A percentile compares a stretch with the other conserved stretches of the same genome.
Evolutionary conservation across 2,888 invertebrate genomes (phyloP).

Genomic region (Noctua pronuba): DNA sequence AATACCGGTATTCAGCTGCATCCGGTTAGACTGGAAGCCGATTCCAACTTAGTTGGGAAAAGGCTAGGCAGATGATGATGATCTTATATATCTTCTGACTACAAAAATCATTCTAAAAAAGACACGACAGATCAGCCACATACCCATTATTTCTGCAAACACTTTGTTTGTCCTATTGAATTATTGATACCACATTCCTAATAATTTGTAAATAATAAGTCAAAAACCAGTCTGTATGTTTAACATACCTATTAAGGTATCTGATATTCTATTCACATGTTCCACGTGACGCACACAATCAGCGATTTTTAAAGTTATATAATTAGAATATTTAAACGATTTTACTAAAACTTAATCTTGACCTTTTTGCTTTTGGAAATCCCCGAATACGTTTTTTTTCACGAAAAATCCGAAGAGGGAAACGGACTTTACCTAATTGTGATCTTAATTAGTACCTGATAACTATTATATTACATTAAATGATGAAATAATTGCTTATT

Average conservation of each 20-base stretch:
- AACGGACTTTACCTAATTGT: conserved; percentile 2
- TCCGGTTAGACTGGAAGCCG: too few species aligned
- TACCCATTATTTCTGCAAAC: conserved; percentile 8
- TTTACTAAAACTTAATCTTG: conserved; percentile 1
- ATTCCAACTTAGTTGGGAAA: too few species aligned
- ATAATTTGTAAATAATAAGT: conserved; percentile 8
- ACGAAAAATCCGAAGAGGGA: neutral
- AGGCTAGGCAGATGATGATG: too few species aligned
- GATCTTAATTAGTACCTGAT: neutral
- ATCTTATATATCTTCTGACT: neutral
- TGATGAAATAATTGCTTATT: conserved; percentile 29
- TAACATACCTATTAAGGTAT: conserved; percentile 2
- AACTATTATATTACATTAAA: conserved; percentile 27
- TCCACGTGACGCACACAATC: conserved; percentile 3
- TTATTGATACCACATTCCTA: neutral
- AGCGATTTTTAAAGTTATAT: neutral
- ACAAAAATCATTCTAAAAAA: neutral
- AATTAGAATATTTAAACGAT: conserved; percentile 26
- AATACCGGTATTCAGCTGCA: too few species aligned
- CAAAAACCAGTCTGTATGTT: neutral
- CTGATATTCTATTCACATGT: conserved; percentile 25
- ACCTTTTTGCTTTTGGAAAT: conserved; percentile 33
- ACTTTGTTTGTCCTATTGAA: conserved; percentile 1
- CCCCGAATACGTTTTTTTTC: conserved; percentile 10
- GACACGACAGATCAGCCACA: neutral